Conservation (phyloP, 2,113 vertebrate species). For the Phylloscopus trochiloides region DNA sequence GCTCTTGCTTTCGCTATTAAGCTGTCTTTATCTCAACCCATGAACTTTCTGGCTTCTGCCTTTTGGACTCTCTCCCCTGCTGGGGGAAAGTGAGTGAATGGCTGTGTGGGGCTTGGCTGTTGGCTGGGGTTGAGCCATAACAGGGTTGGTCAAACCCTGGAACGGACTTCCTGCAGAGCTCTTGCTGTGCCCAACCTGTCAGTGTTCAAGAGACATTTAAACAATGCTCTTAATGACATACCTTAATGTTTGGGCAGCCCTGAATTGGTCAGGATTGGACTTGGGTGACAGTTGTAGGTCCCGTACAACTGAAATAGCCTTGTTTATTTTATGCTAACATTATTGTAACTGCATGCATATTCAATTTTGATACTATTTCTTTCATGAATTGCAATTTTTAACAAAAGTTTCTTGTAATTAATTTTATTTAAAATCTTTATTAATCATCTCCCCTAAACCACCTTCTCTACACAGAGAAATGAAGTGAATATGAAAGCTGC, state of each 20-base stretch:
- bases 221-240: not conserved
- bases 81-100: not conserved
- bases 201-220: not conserved
- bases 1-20: not conserved
- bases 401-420: not conserved
- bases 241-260: not conserved
- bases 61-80: not conserved
- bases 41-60: not conserved
- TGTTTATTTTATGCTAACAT: not conserved
- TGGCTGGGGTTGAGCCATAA: not conserved
- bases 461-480: not conserved
- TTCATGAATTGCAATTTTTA: not conserved
- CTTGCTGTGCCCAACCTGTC: not conserved
- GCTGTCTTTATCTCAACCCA: not conserved
- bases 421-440: not conserved
- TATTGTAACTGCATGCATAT: not conserved
- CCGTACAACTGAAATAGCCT: not conserved
- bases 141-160: not conserved
- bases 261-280: not conserved
- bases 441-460: not conserved
- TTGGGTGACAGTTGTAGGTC: not conserved
- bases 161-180: not conserved
- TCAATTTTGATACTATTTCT: not conserved
- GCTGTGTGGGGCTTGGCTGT: not conserved
- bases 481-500: not conserved